Base-by-base conservation (phyloP, 1,140 invertebrate species). In the Mycetomoellerius zeteki region DNA sequence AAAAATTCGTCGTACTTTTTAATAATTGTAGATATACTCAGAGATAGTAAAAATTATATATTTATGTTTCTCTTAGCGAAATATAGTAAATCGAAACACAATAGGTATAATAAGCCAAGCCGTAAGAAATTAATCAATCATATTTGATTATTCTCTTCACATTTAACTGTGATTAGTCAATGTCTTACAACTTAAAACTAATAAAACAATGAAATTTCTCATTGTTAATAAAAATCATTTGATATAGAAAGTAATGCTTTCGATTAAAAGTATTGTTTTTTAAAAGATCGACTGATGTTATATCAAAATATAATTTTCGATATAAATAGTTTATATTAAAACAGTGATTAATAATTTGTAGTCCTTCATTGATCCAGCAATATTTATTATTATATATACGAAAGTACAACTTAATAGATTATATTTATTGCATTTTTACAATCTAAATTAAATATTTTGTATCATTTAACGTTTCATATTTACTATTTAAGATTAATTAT, bases 401-500 rank as follows among this genome's bases (percentile, higher is more conserved):
- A 24, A 21, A 43, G 21, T 69, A 69, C 0, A 7, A 64, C 24
- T 69, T 5, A 47, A 30, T 76, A 37, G 4, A 56, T 43, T 24
- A 16, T 37, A 24, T 37, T 65, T 65, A 81, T 62, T 33, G 1
- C 6, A 50, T 43, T 71, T 43, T 82, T 33, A 24, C 21, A 19
- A 27, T 43, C 14, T 54, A 78, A 78, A 54, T 65, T 2, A 30
- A n/a, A 65, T 16, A 19, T 43, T 50, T 4, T n/a, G 30, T 6
- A 27, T 27, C 21, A 3, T 2, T n/a, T 2, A 54, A 73, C 6
- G 8, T 4, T 47, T 64, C 33, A 16, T 47, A 21, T 14, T 8
- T 27, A 78, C 33, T 33, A 30, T 47, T 3, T 30, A 12, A 50
- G n/a, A 72, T 82, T 37, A 82, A 82, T n/a, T n/a, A 21, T 14